Conservation (phyloP, 2,888 invertebrate species). For the Mongoloraphidia duomilia region DNA sequence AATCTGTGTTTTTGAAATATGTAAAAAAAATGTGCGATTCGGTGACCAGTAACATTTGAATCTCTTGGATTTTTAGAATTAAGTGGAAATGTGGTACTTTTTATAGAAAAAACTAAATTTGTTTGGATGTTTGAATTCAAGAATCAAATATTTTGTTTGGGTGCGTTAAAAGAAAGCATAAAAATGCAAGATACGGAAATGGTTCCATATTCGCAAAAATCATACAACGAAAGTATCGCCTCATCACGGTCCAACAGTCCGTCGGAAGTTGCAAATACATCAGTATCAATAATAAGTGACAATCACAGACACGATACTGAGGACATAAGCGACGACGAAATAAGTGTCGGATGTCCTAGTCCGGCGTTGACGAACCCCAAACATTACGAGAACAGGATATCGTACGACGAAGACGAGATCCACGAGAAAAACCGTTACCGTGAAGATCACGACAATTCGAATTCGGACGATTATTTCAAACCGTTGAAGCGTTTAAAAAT, state of each 20-base stretch:
- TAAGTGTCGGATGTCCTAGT: slow-evolving; percentile 64
- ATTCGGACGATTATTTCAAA: slow-evolving; percentile 61
- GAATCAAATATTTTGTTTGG: neutral
- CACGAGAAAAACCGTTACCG: slow-evolving; percentile 12
- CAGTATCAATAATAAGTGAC: slow-evolving; percentile 37
- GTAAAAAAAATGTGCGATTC: too few relatives aligned
- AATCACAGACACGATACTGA: slow-evolving; percentile 30
- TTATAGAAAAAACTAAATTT: too few relatives aligned
- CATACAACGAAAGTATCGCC: slow-evolving; percentile 26
- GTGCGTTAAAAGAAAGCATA: slow-evolving; percentile 6
- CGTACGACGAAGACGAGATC: slow-evolving; percentile 20
- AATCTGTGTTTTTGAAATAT: too few relatives aligned
- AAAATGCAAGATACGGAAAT: slow-evolving; percentile 30
- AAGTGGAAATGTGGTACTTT: too few relatives aligned
- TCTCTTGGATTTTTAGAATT: too few relatives aligned
- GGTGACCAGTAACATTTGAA: too few relatives aligned
- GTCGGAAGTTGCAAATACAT: slow-evolving; percentile 27
- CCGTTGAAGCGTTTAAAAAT: slow-evolving; percentile 70
- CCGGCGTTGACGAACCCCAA: slow-evolving; percentile 28
- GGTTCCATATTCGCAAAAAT: slow-evolving; percentile 19
- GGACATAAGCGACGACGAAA: slow-evolving; percentile 47
- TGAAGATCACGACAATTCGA: slow-evolving; percentile 5
- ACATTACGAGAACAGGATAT: slow-evolving; percentile 16
- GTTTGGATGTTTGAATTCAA: too few relatives aligned
- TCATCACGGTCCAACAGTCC: slow-evolving; percentile 33